Evolutionary conservation across 2,797 vertebrate genomes (phyloP).

Genomic region (Danio choprae): DNA sequence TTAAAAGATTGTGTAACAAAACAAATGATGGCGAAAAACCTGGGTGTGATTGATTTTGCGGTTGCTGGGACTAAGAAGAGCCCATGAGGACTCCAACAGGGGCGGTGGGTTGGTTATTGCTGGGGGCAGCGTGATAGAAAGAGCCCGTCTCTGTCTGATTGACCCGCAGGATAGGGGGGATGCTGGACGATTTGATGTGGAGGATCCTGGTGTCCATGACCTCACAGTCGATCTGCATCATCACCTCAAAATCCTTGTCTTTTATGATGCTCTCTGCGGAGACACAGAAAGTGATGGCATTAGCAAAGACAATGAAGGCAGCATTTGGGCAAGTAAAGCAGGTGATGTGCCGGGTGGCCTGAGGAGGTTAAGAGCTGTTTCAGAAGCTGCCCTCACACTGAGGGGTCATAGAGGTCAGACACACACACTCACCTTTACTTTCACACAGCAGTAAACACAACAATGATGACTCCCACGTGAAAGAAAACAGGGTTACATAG

Average conservation of each 20-base stretch:
- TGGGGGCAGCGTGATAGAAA: constrained; percentile 79
- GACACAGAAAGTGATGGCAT: constrained; percentile 23
- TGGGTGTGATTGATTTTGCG: neutral
- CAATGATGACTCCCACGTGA: constrained; percentile 29
- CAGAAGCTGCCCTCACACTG: constrained; percentile 6
- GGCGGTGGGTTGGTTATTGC: constrained; percentile 68
- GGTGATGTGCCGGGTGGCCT: neutral
- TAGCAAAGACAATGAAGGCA: constrained; percentile 6
- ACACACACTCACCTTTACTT: constrained; percentile 23
- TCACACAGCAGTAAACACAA: constrained; percentile 17
- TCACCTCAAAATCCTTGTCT: constrained; percentile 91
- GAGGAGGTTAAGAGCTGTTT: constrained; percentile 37
- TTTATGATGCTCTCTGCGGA: constrained; percentile 90
- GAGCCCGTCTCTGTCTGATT: constrained; percentile 79
- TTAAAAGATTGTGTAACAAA: neutral
- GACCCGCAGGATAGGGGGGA: constrained; percentile 87
- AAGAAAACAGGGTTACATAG: neutral
- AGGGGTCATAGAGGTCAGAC: constrained; percentile 21
- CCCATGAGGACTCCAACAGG: constrained; percentile 78
- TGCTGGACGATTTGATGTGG: constrained; percentile 91
- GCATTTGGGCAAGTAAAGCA: constrained; percentile 31
- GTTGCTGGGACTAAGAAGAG: constrained; percentile 65
- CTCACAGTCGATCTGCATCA: constrained; percentile 99
- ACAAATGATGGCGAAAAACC: neutral
- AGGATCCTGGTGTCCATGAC: constrained; percentile 95